Base-by-base conservation (phyloP, 2,888 invertebrate species). In the Beris chalybata region DNA sequence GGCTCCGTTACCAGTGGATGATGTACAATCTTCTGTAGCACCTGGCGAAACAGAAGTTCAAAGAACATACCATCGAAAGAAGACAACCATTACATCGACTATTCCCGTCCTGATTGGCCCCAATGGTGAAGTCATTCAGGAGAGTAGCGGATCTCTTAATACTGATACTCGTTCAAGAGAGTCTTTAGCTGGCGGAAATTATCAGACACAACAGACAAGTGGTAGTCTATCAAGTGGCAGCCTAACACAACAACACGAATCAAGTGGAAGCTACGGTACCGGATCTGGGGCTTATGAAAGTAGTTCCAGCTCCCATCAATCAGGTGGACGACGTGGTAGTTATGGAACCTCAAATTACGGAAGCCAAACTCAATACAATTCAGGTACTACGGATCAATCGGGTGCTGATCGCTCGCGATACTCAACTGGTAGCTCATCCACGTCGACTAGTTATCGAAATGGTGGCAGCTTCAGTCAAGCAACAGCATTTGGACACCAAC, bases 41-140 rank as follows among this genome's bases (percentile, higher is more conserved):
- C 31, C 59, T 45, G 43, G 45, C 9, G 56, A 65, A 63, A 70
- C 69, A 6, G 68, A 70, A 12, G 58, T 67, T 6, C 71, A 71
- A n/a, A 69, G 71, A 30, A 67, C 71, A 38, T 73, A 74, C 63
- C 69, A 71, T 9, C 73, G 73, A 45, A 72, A 73, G 48, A 73
- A 73, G 64, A 73, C 71, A 30, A 71, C 70, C 11, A 65, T 61
- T 11, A 57, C 61, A 5, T 70, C 70, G 52, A 72, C 69, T 2
- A 72, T 71, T 30, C 74, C 72, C 3, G 67, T 64, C 1, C 69
- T 61, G 5, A 66, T 47, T 31, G 66, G 68, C 3, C 69, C 64
- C 11, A 53, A 59, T 50, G 45, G 57, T 2, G 54, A 38, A 45
- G 63, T 53, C 47, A 66, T 65, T 53, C 58, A 52, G 29, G 32